A percentile compares a stretch with the other conserved stretches of the same genome.
Evolutionary conservation across 2,113 vertebrate species (phyloP).

Genomic region (Antechinus flavipes): DNA sequence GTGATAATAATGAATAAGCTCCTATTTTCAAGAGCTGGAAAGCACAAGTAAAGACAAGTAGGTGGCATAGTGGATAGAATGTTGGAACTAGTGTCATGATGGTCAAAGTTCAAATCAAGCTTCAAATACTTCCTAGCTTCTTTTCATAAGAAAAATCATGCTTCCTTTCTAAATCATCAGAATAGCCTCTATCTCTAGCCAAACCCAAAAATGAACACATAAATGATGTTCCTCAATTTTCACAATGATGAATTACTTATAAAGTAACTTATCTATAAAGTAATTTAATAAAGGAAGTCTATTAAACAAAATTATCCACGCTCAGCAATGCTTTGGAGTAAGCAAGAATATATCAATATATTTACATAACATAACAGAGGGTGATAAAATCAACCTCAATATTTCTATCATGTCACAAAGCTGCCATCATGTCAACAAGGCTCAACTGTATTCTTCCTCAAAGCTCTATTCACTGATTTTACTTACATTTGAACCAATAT

Average conservation of each 20-base stretch:
- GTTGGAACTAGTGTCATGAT: no score
- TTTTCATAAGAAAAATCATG: neutral
- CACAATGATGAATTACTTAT: conserved; percentile 8
- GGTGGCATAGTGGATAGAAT: no score
- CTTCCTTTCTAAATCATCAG: conserved; percentile 2
- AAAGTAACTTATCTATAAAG: neutral
- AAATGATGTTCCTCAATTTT: conserved; percentile 48
- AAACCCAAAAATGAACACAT: neutral
- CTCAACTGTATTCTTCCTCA: neutral
- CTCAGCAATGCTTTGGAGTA: neutral
- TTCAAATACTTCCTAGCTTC: neutral
- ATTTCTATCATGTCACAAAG: neutral
- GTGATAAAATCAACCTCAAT: neutral
- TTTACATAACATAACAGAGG: neutral
- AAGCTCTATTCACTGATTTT: neutral
- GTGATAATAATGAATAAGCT: no score
- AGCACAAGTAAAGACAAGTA: no score
- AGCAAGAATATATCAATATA: neutral
- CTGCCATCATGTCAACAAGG: neutral
- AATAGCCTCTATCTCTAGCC: neutral
- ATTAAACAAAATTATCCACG: neutral
- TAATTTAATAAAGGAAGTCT: conserved; percentile 11
- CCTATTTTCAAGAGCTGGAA: no score
- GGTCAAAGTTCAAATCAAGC: no score
- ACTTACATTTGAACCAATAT: neutral